Conservation (phyloP, 2,797 vertebrate species). For the Hemitrygon akajei region DNA sequence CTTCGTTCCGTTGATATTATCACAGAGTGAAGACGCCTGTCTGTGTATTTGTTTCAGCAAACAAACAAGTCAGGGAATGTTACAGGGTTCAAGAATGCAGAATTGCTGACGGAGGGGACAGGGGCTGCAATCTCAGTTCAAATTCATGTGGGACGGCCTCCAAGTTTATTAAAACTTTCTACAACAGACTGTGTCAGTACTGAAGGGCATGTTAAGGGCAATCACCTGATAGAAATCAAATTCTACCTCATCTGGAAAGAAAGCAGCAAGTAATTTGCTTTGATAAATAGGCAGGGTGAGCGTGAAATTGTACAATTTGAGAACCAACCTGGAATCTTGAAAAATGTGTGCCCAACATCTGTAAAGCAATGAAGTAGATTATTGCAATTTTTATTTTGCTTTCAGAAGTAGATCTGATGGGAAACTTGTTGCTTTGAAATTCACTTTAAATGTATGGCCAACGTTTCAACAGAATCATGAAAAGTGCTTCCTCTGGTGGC, state of each 20-base stretch:
- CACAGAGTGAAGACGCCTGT: no score
- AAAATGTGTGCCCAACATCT: not conserved
- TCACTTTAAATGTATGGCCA: not conserved
- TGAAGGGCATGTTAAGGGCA: not conserved
- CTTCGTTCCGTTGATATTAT: no score
- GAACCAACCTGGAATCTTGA: not conserved
- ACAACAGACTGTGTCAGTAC: not conserved
- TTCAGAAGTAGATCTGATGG: not conserved
- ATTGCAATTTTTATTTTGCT: not conserved
- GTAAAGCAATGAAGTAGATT: not conserved
- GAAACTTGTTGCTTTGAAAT: not conserved
- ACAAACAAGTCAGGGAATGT: no score
- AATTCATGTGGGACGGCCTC: not conserved
- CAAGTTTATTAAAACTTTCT: not conserved
- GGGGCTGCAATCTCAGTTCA: not conserved
- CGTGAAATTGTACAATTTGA: not conserved
- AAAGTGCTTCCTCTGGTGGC: not conserved
- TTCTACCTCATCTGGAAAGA: not conserved
- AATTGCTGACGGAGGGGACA: not conserved
- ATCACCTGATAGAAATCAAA: not conserved
- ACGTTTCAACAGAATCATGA: not conserved
- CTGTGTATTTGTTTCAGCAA: no score
- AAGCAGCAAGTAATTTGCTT: constrained; percentile 11
- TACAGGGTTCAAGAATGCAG: not conserved
- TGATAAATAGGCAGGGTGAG: not conserved